These are phyloP conservation scores for Diabrotica undecimpunctata DNA, from an alignment of 1,140 invertebrate species.

Conservation along the genomic window DNA sequence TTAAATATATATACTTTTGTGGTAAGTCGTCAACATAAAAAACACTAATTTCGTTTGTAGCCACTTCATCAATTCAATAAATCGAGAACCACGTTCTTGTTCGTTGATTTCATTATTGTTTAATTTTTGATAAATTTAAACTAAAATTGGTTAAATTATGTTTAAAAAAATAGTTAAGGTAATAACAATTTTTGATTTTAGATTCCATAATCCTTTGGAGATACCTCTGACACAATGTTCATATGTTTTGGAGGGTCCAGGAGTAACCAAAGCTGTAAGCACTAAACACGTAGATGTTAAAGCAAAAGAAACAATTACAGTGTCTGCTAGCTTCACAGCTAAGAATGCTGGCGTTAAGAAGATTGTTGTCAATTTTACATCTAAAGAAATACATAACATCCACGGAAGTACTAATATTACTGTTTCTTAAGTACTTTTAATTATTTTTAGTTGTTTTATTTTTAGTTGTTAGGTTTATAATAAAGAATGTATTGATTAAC, in stretches of 20 bases:
- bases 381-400: slow-evolving; percentile 60
- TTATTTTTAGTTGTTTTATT: too few relatives aligned
- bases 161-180: too few relatives aligned
- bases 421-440: neutral
- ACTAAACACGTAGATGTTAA: slow-evolving; percentile 56
- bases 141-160: too few relatives aligned
- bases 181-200: slow-evolving; percentile 42
- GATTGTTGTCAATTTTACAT: slow-evolving; percentile 61
- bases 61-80: too few relatives aligned
- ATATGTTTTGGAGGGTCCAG: slow-evolving; percentile 66
- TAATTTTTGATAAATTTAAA: too few relatives aligned
- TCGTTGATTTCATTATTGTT: too few relatives aligned
- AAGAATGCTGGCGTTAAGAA: slow-evolving; percentile 54
- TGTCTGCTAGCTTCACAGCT: slow-evolving; percentile 56
- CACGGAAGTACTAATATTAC: slow-evolving; percentile 49
- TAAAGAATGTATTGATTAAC: too few relatives aligned
- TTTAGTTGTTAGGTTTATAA: too few relatives aligned
- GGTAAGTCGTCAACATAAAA: too few relatives aligned
- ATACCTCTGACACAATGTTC: slow-evolving; percentile 58
- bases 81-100: too few relatives aligned
- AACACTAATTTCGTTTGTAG: too few relatives aligned
- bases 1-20: too few relatives aligned
- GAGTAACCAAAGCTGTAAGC: slow-evolving; percentile 58
- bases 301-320: slow-evolving; percentile 55
- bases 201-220: slow-evolving; percentile 66